phyloP scores from a whole-genome alignment of 2,797 vertebrate genomes.

The Chaetophractus vellerosus region DNA sequence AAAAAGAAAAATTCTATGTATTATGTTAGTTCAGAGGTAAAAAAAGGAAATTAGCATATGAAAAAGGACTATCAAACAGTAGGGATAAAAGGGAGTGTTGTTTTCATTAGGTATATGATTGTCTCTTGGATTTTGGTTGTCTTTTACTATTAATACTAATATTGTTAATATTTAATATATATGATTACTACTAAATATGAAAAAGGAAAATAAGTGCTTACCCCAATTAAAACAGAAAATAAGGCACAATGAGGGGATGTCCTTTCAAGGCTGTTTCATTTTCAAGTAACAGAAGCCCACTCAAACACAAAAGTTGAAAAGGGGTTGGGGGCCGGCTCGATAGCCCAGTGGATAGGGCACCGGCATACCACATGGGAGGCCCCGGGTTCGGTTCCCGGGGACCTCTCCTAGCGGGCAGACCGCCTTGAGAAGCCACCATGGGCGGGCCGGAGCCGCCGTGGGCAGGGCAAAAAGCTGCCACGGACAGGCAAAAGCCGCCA shows the following conservation, averaged over 20 bases:
- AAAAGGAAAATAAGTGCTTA: neutral
- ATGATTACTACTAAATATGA: neutral
- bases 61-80: neutral
- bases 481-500: too few relatives aligned
- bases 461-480: too few relatives aligned
- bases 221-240: neutral
- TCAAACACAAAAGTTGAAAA: neutral
- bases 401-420: too few relatives aligned
- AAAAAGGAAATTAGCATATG: neutral
- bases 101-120: neutral
- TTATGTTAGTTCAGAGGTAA: neutral
- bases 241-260: neutral
- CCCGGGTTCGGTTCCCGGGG: too few relatives aligned
- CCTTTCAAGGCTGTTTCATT: neutral
- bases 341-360: too few relatives aligned
- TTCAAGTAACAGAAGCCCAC: neutral
- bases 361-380: too few relatives aligned
- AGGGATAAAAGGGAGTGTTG: neutral
- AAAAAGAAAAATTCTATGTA: neutral
- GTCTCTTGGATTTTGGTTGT: neutral
- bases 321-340: too few relatives aligned
- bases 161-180: neutral
- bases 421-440: too few relatives aligned
- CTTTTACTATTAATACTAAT: neutral
- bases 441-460: too few relatives aligned